Evolutionary conservation across 1,140 invertebrate genomes (phyloP).

Genomic region (Zaprionus inermis): DNA sequence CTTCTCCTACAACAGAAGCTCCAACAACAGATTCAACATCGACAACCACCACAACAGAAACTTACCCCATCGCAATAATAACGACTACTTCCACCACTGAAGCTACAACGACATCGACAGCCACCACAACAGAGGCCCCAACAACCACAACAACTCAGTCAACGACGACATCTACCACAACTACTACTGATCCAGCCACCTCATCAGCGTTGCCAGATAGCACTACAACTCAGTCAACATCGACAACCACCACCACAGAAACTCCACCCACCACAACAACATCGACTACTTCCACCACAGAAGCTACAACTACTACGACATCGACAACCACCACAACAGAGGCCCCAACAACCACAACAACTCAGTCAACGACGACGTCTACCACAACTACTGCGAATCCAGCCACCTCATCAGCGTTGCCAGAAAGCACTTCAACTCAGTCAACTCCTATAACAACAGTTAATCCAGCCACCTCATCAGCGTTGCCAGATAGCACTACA

Average conservation of each 20-base stretch:
- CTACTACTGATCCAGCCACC: background rate
- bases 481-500: too few relatives aligned
- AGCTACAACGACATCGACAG: background rate
- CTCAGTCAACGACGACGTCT: background rate
- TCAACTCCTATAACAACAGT: too few relatives aligned
- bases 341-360: background rate
- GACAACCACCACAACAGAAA: background rate
- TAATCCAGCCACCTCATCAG: too few relatives aligned
- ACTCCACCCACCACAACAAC: too few relatives aligned
- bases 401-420: too few relatives aligned
- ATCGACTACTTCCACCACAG: too few relatives aligned
- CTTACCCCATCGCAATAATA: too few relatives aligned
- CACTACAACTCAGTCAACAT: too few relatives aligned
- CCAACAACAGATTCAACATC: background rate
- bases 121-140: background rate
- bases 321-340: background rate
- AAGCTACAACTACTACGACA: background rate
- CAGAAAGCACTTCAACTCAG: too few relatives aligned
- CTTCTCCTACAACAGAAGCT: background rate
- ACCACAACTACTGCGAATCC: background rate
- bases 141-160: too few relatives aligned
- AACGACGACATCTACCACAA: background rate
- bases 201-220: conserved; percentile 21
- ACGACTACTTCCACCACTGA: too few relatives aligned
- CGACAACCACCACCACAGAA: too few relatives aligned